Percentiles rank a stretch among this genome's conserved stretches.
These are phyloP conservation scores for Kryptolebias ocellatus DNA, from an alignment of 2,797 vertebrate species.

Conservation along the genomic window DNA sequence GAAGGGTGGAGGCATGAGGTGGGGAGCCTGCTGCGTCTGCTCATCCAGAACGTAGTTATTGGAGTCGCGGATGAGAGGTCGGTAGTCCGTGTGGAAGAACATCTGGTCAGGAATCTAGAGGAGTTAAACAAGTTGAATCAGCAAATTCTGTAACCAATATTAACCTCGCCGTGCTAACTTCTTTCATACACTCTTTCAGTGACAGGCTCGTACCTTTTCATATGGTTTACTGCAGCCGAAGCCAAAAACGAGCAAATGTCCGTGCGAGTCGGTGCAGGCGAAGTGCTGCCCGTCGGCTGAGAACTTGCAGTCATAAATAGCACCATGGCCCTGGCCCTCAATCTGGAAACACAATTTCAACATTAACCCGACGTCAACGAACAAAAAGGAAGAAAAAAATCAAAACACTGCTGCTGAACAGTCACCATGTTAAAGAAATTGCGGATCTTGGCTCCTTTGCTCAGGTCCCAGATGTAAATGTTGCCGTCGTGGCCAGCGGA, in stretches of 20 bases:
- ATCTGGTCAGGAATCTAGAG: conserved; percentile 96
- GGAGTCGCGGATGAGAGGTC: conserved; percentile 95
- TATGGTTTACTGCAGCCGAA: conserved; percentile 96
- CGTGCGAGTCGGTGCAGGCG: conserved; percentile 97
- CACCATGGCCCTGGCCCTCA: conserved; percentile 97
- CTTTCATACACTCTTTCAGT: not conserved
- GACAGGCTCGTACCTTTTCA: conserved; percentile 86
- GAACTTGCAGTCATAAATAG: conserved; percentile 98
- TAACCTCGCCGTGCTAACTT: not conserved
- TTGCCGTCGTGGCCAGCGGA: conserved; percentile 98
- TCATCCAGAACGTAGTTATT: conserved; percentile 99
- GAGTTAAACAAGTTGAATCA: not conserved
- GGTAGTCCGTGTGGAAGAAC: conserved; percentile 99
- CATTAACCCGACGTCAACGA: not conserved
- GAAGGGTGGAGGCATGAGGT: conserved; percentile 98
- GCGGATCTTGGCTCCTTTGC: conserved; percentile 92
- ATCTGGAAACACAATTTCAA: conserved; percentile 82
- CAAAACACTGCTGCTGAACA: not conserved
- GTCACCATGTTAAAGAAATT: conserved; percentile 99
- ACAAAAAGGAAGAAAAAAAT: not conserved
- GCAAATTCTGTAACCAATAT: not conserved
- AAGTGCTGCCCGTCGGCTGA: conserved; percentile 97
- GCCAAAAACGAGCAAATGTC: conserved; percentile 95
- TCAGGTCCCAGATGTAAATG: conserved; percentile 96
- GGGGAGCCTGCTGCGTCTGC: conserved; percentile 98